These are phyloP conservation scores for Phlogophora meticulosa DNA, from an alignment of 2,888 invertebrate genomes.

Conservation along the genomic window DNA sequence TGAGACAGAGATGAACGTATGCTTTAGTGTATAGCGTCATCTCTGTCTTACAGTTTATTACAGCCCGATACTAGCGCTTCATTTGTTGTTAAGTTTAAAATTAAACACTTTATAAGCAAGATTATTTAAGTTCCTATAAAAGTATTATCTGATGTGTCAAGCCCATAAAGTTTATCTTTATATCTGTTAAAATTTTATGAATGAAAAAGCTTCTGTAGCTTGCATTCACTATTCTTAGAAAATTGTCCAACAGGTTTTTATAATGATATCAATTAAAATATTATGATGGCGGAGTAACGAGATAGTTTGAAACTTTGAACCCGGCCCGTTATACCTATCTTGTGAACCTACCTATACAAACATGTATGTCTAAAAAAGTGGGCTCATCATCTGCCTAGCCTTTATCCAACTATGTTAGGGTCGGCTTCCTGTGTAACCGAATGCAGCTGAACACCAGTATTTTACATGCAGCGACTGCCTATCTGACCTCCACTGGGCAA, in stretches of 20 bases:
- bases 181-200: conserved; percentile 35
- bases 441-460: too few relatives aligned
- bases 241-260: conserved; percentile 38
- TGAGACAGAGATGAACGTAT: conserved; percentile 26
- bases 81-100: conserved; percentile 45
- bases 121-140: conserved; percentile 40
- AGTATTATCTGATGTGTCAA: conserved; percentile 42
- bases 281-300: conserved; percentile 11
- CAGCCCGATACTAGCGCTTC: background rate
- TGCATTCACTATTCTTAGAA: conserved; percentile 33
- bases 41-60: conserved; percentile 6
- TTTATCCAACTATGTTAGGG: too few relatives aligned
- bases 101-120: conserved; percentile 46
- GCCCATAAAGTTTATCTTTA: conserved; percentile 38
- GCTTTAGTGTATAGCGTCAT: background rate
- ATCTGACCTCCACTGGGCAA: too few relatives aligned
- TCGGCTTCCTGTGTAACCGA: too few relatives aligned
- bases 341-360: background rate
- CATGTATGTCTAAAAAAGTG: background rate
- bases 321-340: conserved; percentile 9
- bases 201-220: conserved; percentile 28
- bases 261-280: conserved; percentile 18
- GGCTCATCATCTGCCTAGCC: too few relatives aligned
- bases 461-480: too few relatives aligned
- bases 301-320: conserved; percentile 8